Base-by-base conservation (phyloP, 2,113 vertebrate genomes). In the Rhinogobius similis region DNA sequence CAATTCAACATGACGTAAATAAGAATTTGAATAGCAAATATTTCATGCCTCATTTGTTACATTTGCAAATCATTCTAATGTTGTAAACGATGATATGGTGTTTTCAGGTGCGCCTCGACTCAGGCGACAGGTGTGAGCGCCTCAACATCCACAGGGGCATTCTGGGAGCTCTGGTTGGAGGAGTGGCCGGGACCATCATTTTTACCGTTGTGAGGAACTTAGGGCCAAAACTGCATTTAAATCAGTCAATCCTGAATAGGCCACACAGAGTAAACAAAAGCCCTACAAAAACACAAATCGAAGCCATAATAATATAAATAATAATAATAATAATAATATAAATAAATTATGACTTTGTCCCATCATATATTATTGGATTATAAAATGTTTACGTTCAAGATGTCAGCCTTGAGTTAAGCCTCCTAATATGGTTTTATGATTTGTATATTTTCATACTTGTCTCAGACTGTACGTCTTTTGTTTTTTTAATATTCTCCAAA, bases 131-230 rank as follows among this genome's bases (percentile, higher is more conserved):
- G 12, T 92, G 89, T 69, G 87, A 92, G 63, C 56, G 76, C 0
- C 10, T 70, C 23, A 84, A 85, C 3, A 26, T 86, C 0, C n/a
- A 85, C 46, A 63, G 67, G 63, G 32, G 72, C 39, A 69, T 91
- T 58, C 36, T 90, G 65, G 89, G 87, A 38, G 66, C 85, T 78
- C 52, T 92, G 77, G 48, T 88, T 1, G 90, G 87, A 14, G 90
- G 86, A 0, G 44, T 58, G 9, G 65, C 73, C 0, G 89, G 88
- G 48, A 76, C 65, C 0, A 13, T 89, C 12, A 39, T 93, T 65
- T 64, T 91, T 55, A 68, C 73, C 2, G n/a, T 88, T 43, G 86
- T 89, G 65, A 79, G 64, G 50, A 82, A 21, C 56, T 55, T 76
- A 73, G 21, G 72, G 24, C 81, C 46, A 72, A 36, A 58, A 20